Evolutionary conservation across 2,797 vertebrate species (phyloP), one percentile per base, ranked within the genome.

Genomic region (Hozukius guyotensis): DNA sequence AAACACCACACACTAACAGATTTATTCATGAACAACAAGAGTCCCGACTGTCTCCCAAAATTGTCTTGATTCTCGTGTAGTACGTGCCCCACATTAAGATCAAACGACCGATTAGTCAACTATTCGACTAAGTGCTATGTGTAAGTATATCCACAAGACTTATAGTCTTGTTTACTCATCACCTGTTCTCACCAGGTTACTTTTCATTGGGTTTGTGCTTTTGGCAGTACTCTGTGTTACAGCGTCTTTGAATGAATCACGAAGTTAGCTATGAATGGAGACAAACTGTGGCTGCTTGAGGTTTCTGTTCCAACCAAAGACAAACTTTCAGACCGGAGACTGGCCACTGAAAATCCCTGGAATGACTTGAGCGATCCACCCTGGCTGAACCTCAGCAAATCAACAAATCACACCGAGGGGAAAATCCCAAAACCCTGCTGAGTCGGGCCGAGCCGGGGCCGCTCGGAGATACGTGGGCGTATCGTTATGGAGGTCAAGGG

Each of bases 391-490:
- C 76, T 84, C 78, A 66, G 57, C n/a, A 70, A 74, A 80, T 68
- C 84, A 92, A 88, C 80, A 88, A 84, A 70, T 83, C 74, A 78
- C 70, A 61, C 22, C 4, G 36, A 77, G 42, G 78, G 84, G 82
- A 87, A 89, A 89, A 82, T 83, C 82, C 81, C 79, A 42, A 14
- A 82, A 69, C 72, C 72, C 86, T 0, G 34, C 83, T 46, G 82
- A 57, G 80, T 66, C 3, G 2, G 64, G 76, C 42, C 12, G 18
- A 57, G 78, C 60, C 57, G 2, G 42, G 67, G 61, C 75, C 34
- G 62, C 65, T 55, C 60, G 2, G 77, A 55, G 72, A 77, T 61
- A 36, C 9, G 66, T 87, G 83, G 84, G 88, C 13, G 75, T 83
- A 59, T 53, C 20, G 8, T 74, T 82, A 61, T 27, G 73, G 70